phyloP scores from a whole-genome alignment of 2,113 vertebrate genomes.

The Mus pahari region DNA sequence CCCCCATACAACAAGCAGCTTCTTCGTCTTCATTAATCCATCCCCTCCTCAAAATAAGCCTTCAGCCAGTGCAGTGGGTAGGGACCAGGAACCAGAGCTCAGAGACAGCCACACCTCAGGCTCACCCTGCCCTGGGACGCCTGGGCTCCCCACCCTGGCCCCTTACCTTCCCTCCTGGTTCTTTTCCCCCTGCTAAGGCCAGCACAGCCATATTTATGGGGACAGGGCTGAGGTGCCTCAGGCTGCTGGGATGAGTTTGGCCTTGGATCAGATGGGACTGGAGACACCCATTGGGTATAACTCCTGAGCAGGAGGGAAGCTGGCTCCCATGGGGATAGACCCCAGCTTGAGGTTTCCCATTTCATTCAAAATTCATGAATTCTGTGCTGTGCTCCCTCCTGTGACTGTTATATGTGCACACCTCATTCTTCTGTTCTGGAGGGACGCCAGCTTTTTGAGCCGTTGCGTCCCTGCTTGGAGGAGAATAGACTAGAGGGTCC shows the following conservation, averaged over 20 bases:
- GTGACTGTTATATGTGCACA: slow-evolving; percentile 29
- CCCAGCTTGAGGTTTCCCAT: background rate
- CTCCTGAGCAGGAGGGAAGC: accelerated
- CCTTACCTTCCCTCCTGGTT: background rate
- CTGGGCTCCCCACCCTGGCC: background rate
- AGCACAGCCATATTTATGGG: background rate
- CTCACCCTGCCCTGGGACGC: background rate
- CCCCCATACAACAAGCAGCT: background rate
- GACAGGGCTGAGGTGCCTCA: too few species aligned
- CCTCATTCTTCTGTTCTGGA: background rate
- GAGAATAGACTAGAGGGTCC: background rate
- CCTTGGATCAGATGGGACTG: background rate
- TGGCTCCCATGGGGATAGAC: background rate
- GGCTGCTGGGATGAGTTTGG: background rate
- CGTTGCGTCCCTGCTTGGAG: background rate
- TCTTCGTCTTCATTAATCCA: background rate
- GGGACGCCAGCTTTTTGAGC: background rate
- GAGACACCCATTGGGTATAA: accelerated
- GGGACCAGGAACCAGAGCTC: background rate
- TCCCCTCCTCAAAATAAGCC: background rate
- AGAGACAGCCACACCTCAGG: slow-evolving; percentile 17
- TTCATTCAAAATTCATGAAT: slow-evolving; percentile 62
- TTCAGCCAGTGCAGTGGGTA: background rate
- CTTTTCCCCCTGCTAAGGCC: background rate
- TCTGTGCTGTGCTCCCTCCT: background rate